Conservation (phyloP, 2,113 vertebrate species). For the Trichomycterus rosablanca region DNA sequence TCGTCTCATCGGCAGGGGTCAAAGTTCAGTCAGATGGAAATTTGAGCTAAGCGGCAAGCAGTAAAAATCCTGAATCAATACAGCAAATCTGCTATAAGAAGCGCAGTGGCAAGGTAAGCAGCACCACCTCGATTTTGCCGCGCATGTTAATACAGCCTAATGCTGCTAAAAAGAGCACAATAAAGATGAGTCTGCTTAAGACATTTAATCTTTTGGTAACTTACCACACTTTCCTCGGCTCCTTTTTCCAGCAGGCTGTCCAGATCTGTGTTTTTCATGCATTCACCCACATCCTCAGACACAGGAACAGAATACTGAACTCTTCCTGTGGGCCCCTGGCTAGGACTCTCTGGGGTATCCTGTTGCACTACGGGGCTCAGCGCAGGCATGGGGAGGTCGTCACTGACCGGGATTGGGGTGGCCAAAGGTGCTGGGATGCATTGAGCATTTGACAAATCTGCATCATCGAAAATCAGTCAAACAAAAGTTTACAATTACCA, state of each 20-base stretch:
- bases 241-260: slow-evolving; percentile 86
- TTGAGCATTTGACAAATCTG: slow-evolving; percentile 65
- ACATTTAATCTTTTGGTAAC: too few species aligned
- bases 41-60: too few species aligned
- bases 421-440: slow-evolving; percentile 76
- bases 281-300: slow-evolving; percentile 85
- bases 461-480: not conserved
- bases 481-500: too few species aligned
- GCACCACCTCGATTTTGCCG: too few species aligned
- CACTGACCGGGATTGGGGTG: slow-evolving; percentile 71
- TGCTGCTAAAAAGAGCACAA: too few species aligned
- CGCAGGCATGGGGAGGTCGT: slow-evolving; percentile 64
- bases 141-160: too few species aligned
- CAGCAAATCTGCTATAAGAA: too few species aligned
- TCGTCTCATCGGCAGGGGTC: too few species aligned
- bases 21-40: too few species aligned
- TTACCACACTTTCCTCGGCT: slow-evolving; percentile 78
- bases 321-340: slow-evolving; percentile 62
- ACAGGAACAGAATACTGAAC: slow-evolving; percentile 74
- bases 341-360: slow-evolving; percentile 69
- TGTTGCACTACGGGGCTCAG: slow-evolving; percentile 58
- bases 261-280: slow-evolving; percentile 83
- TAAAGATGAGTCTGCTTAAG: too few species aligned
- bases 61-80: too few species aligned
- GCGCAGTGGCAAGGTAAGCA: too few species aligned